phyloP scores from a whole-genome alignment of 2,888 invertebrate species.

The Troglohyphantes excavatus region DNA sequence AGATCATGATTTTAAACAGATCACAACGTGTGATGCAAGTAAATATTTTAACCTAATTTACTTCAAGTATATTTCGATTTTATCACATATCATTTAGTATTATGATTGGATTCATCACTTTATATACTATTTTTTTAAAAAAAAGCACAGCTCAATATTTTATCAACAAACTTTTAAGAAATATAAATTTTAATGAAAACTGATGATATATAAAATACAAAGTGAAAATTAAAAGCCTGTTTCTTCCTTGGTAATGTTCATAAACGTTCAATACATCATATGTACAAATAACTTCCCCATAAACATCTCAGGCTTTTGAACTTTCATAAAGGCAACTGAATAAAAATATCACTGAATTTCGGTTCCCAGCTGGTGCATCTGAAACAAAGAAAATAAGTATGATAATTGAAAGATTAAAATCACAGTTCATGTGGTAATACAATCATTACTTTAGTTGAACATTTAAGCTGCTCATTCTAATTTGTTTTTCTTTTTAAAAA shows the following conservation, averaged over 20 bases:
- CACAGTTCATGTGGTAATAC: too few relatives aligned
- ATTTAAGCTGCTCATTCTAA: too few relatives aligned
- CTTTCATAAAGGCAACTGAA: slow-evolving; percentile 25
- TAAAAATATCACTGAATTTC: slow-evolving; percentile 47
- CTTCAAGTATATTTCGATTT: too few relatives aligned
- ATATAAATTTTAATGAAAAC: slow-evolving; percentile 73
- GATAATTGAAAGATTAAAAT: too few relatives aligned
- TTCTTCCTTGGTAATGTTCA: slow-evolving; percentile 40
- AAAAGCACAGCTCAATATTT: neutral
- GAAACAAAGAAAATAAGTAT: slow-evolving; percentile 21
- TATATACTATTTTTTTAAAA: neutral
- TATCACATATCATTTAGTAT: too few relatives aligned
- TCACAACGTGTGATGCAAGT: too few relatives aligned
- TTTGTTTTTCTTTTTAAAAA: too few relatives aligned
- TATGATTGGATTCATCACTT: neutral
- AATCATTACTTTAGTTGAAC: too few relatives aligned
- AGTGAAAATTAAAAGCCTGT: slow-evolving; percentile 58
- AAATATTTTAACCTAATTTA: too few relatives aligned
- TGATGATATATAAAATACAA: slow-evolving; percentile 71
- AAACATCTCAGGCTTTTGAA: neutral
- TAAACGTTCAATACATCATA: slow-evolving; percentile 42
- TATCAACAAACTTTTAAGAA: slow-evolving; percentile 32
- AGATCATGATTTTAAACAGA: too few relatives aligned
- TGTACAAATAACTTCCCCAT: slow-evolving; percentile 27
- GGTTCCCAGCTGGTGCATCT: slow-evolving; percentile 59